Conservation (phyloP, 2,888 invertebrate genomes). For the Phasia obesa region DNA sequence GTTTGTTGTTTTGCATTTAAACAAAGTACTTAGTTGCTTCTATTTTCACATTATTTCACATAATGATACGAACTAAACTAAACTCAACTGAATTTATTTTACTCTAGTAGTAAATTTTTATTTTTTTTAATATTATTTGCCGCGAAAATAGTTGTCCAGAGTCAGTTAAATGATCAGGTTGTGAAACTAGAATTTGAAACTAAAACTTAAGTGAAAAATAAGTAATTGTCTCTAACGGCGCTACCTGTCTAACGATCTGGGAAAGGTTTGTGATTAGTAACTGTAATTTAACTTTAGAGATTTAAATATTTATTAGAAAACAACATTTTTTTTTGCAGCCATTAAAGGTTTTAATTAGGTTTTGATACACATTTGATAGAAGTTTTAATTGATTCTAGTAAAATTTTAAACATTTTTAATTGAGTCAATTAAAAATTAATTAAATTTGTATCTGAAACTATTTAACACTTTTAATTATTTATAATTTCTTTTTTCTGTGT, state of each 20-base stretch:
- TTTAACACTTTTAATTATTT: not conserved
- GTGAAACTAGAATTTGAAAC: constrained; percentile 33
- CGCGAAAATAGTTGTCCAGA: constrained; percentile 58
- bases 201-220: constrained; percentile 9
- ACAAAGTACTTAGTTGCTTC: constrained; percentile 16
- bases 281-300: not conserved
- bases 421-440: no score
- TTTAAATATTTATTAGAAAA: no score
- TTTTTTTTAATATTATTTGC: constrained; percentile 40
- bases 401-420: no score
- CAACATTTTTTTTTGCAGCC: no score
- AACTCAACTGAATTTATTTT: not conserved
- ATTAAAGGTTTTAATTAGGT: no score
- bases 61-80: no score
- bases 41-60: no score
- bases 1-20: constrained; percentile 51
- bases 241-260: not conserved
- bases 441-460: no score
- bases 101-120: not conserved
- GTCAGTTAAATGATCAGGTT: constrained; percentile 61
- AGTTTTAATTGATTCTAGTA: no score
- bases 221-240: not conserved
- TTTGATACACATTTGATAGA: no score
- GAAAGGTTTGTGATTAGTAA: not conserved
- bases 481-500: not conserved